A percentile compares a stretch with the other conserved stretches of the same genome.
Conservation (phyloP, 2,797 vertebrate species). For the Enoplosus armatus region DNA sequence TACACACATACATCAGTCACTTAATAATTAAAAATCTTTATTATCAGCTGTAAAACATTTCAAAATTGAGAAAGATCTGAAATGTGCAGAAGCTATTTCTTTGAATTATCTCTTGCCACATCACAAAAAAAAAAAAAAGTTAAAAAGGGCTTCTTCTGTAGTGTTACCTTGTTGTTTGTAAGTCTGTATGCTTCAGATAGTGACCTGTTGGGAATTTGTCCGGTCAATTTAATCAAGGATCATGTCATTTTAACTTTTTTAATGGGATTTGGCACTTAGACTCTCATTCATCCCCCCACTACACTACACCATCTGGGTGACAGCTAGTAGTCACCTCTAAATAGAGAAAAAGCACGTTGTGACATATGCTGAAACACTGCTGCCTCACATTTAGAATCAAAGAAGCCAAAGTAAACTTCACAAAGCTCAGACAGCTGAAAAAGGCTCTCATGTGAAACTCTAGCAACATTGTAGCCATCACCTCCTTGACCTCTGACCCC, state of each 20-base stretch:
- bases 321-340: background rate
- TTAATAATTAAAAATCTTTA: background rate
- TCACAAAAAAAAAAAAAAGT: background rate
- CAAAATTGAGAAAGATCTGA: no score
- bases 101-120: background rate
- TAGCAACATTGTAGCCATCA: constrained; percentile 64
- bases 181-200: background rate
- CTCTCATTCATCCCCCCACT: background rate
- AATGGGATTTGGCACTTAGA: background rate
- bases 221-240: background rate
- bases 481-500: constrained; percentile 58
- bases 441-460: constrained; percentile 61
- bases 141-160: background rate
- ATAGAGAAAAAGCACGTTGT: background rate
- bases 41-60: background rate
- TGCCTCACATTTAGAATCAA: constrained; percentile 40
- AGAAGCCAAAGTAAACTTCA: constrained; percentile 48
- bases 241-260: background rate
- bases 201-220: background rate
- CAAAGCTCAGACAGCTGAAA: constrained; percentile 56
- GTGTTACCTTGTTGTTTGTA: background rate
- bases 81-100: background rate
- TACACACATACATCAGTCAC: background rate
- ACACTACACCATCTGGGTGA: background rate
- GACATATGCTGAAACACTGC: constrained; percentile 34